A percentile compares a stretch with the other conserved stretches of the same genome.
Evolutionary conservation across 2,888 invertebrate genomes (phyloP).

Genomic region (Acleris literana): DNA sequence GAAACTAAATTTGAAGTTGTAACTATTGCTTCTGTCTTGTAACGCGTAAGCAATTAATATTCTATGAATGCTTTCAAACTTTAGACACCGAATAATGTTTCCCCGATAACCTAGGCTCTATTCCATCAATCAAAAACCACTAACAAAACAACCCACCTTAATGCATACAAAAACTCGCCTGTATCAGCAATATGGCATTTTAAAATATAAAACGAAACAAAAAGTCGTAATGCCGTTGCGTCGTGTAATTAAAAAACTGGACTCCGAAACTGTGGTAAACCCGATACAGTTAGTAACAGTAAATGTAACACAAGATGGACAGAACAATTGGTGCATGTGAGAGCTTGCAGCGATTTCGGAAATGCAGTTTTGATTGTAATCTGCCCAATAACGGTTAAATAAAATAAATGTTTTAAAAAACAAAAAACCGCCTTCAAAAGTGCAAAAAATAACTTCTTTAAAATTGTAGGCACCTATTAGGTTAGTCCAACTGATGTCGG

Average conservation of each 20-base stretch:
- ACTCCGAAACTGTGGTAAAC: slow-evolving; percentile 68
- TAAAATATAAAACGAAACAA: slow-evolving; percentile 40
- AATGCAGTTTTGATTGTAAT: slow-evolving; percentile 26
- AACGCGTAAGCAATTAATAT: too few relatives aligned
- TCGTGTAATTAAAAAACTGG: slow-evolving; percentile 62
- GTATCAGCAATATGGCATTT: slow-evolving; percentile 24
- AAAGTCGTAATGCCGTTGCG: slow-evolving; percentile 47
- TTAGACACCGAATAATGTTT: too few relatives aligned
- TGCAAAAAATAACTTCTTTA: too few relatives aligned
- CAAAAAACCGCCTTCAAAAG: too few relatives aligned
- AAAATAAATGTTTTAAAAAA: too few relatives aligned
- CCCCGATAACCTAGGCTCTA: too few relatives aligned
- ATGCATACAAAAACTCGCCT: slow-evolving; percentile 3
- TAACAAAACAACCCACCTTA: neutral
- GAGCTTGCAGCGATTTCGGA: slow-evolving; percentile 21
- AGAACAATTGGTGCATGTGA: slow-evolving; percentile 43
- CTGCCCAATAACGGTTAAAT: too few relatives aligned
- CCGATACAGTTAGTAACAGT: slow-evolving; percentile 74
- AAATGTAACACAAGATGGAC: slow-evolving; percentile 69
- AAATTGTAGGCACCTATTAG: too few relatives aligned
- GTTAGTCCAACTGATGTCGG: too few relatives aligned
- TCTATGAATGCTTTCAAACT: too few relatives aligned
- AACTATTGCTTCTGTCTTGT: too few relatives aligned
- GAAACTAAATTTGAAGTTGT: too few relatives aligned
- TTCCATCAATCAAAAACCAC: neutral